These are phyloP conservation scores for Epizoanthus stellaris DNA, from an alignment of 92 coral and sea anemone species.

Conservation along the genomic window DNA sequence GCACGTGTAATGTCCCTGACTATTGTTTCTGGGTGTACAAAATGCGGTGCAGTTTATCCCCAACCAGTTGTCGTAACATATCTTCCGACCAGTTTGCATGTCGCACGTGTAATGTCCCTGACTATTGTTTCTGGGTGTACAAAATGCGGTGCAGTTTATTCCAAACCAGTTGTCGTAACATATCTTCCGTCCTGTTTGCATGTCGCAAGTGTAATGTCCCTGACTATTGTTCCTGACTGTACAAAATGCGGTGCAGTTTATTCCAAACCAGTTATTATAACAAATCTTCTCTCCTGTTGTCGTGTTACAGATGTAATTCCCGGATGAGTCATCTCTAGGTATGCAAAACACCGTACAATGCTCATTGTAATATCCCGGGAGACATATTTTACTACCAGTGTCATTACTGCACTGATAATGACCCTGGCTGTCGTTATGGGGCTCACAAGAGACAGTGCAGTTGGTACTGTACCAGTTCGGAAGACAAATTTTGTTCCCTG, in stretches of 20 bases:
- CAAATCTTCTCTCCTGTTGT: conserved; percentile 38
- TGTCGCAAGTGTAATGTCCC: conserved; percentile 67
- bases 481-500: conserved; percentile 73
- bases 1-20: conserved; percentile 47
- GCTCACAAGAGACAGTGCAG: conserved; percentile 71
- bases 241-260: conserved; percentile 66
- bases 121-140: conserved; percentile 46
- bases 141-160: conserved; percentile 55
- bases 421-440: conserved; percentile 59
- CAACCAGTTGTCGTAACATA: conserved; percentile 72
- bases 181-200: conserved; percentile 53
- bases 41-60: conserved; percentile 61
- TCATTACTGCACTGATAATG: conserved; percentile 59
- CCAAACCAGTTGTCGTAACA: conserved; percentile 80
- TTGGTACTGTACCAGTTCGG: conserved; percentile 71
- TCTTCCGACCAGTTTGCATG: conserved; percentile 48
- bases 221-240: conserved; percentile 28
- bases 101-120: conserved; percentile 77
- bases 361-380: conserved; percentile 61
- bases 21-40: conserved; percentile 56
- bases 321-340: conserved; percentile 52
- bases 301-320: conserved; percentile 73
- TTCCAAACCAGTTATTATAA: conserved; percentile 40
- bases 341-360: conserved; percentile 54
- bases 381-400: conserved; percentile 65